Evolutionary conservation across 2,888 invertebrate genomes (phyloP).

Genomic region (Brenthis hecate): DNA sequence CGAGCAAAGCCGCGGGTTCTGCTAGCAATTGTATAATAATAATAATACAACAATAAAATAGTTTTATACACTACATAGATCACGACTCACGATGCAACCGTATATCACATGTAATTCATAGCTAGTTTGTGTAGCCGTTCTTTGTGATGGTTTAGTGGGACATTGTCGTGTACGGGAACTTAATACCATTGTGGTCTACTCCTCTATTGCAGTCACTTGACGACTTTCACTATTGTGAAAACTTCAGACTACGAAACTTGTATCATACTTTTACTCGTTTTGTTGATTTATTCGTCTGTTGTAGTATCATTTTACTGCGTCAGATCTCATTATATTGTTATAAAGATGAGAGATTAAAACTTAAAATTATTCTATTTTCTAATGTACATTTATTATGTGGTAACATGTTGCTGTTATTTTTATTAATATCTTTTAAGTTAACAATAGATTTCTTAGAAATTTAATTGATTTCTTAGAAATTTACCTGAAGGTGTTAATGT

Average conservation of each 20-base stretch:
- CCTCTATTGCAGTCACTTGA: slow-evolving; percentile 29
- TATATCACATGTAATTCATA: slow-evolving; percentile 6
- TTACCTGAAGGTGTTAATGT: too few relatives aligned
- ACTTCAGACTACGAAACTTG: slow-evolving; percentile 31
- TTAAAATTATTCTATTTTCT: too few relatives aligned
- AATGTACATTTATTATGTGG: too few relatives aligned
- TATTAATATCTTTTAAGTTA: too few relatives aligned
- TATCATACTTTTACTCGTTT: slow-evolving; percentile 21
- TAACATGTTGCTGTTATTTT: too few relatives aligned
- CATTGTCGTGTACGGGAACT: slow-evolving; percentile 31
- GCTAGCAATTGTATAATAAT: too few relatives aligned
- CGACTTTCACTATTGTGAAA: slow-evolving; percentile 33
- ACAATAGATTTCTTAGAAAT: too few relatives aligned
- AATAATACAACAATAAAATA: too few relatives aligned
- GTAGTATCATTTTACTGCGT: neutral
- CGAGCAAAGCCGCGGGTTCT: too few relatives aligned
- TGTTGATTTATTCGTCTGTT: slow-evolving; percentile 16
- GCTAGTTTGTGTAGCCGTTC: slow-evolving; percentile 5
- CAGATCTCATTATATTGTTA: neutral
- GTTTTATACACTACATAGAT: too few relatives aligned
- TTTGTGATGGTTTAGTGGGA: slow-evolving; percentile 19
- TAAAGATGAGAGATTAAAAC: neutral
- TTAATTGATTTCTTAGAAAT: too few relatives aligned
- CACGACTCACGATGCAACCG: too few relatives aligned
- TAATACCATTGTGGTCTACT: slow-evolving; percentile 36